Percentiles rank a stretch among this genome's conserved stretches.
Conservation (phyloP, 2,888 invertebrate species). For the Electrophaes corylata region DNA sequence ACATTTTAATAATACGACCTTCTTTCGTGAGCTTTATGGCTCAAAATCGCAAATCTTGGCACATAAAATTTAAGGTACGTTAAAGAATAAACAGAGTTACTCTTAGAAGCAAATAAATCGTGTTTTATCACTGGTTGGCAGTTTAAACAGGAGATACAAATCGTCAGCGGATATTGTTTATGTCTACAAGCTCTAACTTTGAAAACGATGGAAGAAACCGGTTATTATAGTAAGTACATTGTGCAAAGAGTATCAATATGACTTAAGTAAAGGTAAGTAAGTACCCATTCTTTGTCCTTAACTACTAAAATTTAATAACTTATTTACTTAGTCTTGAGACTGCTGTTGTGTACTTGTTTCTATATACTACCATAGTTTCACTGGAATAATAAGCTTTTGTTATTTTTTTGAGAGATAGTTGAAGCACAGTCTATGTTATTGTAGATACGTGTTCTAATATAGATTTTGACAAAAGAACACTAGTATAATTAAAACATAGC, state of each 20-base stretch:
- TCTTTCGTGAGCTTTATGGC: background rate
- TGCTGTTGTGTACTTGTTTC: no score
- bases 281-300: no score
- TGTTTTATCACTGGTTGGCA: slow-evolving; percentile 25
- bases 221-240: slow-evolving; percentile 23
- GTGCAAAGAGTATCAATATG: background rate
- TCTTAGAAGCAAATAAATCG: slow-evolving; percentile 34
- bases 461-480: no score
- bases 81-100: background rate
- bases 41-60: background rate
- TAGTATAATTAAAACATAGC: no score
- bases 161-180: slow-evolving; percentile 32
- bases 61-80: background rate
- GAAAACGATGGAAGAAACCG: slow-evolving; percentile 24
- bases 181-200: slow-evolving; percentile 34
- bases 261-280: background rate
- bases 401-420: no score
- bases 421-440: no score
- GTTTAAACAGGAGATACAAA: slow-evolving; percentile 31
- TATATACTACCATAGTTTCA: no score
- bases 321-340: no score
- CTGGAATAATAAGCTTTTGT: no score
- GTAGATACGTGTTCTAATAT: no score
- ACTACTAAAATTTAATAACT: no score
- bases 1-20: background rate